These are phyloP conservation scores for Solea solea DNA, from an alignment of 2,113 vertebrate species.

Conservation along the genomic window DNA sequence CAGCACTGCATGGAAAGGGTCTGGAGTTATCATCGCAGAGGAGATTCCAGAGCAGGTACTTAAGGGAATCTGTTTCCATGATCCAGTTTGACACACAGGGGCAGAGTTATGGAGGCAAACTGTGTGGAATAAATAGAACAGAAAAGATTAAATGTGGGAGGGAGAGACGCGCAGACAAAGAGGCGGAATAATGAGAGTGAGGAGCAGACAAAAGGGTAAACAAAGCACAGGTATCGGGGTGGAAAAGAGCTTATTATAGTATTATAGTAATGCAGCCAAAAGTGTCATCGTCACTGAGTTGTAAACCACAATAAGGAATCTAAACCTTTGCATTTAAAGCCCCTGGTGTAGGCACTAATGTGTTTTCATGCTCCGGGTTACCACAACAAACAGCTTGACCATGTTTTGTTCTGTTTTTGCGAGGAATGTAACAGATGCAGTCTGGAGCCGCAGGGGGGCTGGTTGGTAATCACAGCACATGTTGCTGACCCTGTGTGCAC, in stretches of 20 bases:
- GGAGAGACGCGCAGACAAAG: constrained; percentile 30
- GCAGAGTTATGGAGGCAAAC: constrained; percentile 29
- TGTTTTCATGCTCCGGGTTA: constrained; percentile 69
- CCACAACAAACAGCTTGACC: constrained; percentile 67
- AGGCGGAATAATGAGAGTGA: constrained; percentile 21
- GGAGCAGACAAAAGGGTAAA: constrained; percentile 56
- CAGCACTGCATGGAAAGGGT: constrained; percentile 62
- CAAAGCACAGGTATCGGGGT: constrained; percentile 48
- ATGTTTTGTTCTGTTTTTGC: constrained; percentile 59
- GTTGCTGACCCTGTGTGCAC: constrained; percentile 70
- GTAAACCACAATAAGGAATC: constrained; percentile 63
- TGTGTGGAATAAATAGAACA: constrained; percentile 61
- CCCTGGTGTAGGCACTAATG: constrained; percentile 38
- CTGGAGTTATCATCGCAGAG: constrained; percentile 64
- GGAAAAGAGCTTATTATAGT: constrained; percentile 34
- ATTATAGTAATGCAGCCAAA: constrained; percentile 44
- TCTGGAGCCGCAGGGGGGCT: constrained; percentile 60
- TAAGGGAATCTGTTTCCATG: constrained; percentile 69
- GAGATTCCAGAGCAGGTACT: constrained; percentile 71
- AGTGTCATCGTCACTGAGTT: constrained; percentile 57
- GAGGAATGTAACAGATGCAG: constrained; percentile 74
- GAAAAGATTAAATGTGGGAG: constrained; percentile 34
- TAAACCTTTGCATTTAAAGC: constrained; percentile 52
- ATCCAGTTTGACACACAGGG: constrained; percentile 47
- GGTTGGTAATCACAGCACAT: constrained; percentile 67